Percentiles rank a stretch among this genome's conserved stretches.
phyloP scores from a whole-genome alignment of 2,888 invertebrate genomes.

The Amiota communis region DNA sequence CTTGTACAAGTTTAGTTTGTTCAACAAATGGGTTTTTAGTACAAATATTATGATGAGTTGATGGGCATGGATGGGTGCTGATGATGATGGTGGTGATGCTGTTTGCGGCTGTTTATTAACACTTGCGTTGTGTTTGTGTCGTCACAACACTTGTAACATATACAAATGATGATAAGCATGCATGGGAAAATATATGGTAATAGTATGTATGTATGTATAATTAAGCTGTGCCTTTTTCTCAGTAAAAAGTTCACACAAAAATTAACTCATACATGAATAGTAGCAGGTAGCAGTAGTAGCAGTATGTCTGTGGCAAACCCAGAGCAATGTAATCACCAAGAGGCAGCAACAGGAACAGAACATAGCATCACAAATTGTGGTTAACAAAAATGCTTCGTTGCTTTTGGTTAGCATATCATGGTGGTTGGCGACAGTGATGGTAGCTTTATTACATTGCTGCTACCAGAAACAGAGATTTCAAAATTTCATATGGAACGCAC shows the following conservation, averaged over 20 bases:
- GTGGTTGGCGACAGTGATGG: no score
- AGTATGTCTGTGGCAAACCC: not conserved
- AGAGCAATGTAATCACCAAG: conserved; percentile 6
- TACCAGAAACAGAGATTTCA: no score
- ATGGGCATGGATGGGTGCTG: no score
- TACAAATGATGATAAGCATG: no score
- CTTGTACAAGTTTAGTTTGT: conserved; percentile 18
- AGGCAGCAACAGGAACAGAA: conserved; percentile 1
- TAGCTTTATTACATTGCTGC: no score
- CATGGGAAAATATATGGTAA: no score
- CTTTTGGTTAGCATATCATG: not conserved
- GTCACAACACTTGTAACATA: not conserved
- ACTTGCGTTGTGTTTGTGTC: conserved; percentile 43
- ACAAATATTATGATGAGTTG: no score
- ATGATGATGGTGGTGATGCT: conserved; percentile 10
- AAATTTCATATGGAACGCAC: no score
- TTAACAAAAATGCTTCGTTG: conserved; percentile 25
- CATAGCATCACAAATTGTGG: conserved; percentile 11
- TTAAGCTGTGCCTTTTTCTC: conserved; percentile 29
- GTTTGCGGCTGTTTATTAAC: conserved; percentile 56
- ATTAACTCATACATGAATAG: conserved; percentile 19
- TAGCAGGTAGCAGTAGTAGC: conserved; percentile 1
- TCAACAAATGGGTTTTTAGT: no score
- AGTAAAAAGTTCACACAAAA: conserved; percentile 33
- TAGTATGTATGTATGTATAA: no score